Conservation (phyloP, 2,797 vertebrate genomes). For the Mus minutoides region DNA sequence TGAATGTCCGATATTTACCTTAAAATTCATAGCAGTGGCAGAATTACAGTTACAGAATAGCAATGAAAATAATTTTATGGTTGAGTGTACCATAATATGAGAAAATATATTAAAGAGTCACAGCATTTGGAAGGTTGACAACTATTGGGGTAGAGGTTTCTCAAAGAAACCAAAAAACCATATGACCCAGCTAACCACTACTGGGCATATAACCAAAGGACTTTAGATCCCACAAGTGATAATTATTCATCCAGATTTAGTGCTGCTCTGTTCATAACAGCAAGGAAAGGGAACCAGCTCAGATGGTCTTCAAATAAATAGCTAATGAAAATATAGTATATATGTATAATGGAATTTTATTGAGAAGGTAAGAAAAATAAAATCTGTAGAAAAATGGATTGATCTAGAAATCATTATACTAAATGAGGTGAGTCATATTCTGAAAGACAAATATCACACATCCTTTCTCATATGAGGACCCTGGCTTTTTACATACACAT, state of each 20-base stretch:
- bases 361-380: not conserved
- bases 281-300: not conserved
- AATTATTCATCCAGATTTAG: no score
- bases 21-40: not conserved
- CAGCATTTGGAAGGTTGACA: not conserved
- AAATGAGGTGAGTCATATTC: not conserved
- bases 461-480: not conserved
- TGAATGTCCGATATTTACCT: not conserved
- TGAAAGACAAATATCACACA: not conserved
- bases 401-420: not conserved
- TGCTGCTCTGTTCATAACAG: not conserved
- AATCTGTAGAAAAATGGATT: not conserved
- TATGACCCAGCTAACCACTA: not conserved
- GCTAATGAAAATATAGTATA: no score
- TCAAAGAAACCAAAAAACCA: not conserved
- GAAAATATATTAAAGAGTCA: not conserved
- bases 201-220: not conserved
- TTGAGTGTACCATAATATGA: not conserved
- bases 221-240: not conserved
- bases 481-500: not conserved
- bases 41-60: not conserved
- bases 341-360: not conserved
- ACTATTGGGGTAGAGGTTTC: not conserved
- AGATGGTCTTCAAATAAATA: not conserved
- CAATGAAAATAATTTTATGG: not conserved